phyloP scores from a whole-genome alignment of 2,888 invertebrate species.

The Sylvicola cinctus region DNA sequence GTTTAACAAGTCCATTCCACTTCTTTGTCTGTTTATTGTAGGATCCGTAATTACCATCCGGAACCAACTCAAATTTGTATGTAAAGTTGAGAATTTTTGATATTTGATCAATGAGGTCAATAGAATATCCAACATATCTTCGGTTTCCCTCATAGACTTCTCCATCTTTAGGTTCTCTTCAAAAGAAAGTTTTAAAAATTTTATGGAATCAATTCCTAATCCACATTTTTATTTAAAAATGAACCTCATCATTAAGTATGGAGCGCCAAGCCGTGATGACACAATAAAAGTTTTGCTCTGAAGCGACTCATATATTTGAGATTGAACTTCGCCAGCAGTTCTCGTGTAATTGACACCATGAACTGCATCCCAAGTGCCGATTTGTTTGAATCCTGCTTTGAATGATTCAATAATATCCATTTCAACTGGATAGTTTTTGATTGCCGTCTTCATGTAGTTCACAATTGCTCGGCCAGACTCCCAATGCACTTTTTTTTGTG shows the following conservation, averaged over 20 bases:
- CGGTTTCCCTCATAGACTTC: conserved; percentile 46
- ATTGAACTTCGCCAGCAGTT: conserved; percentile 39
- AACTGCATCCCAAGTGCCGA: conserved; percentile 22
- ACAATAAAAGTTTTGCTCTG: conserved; percentile 47
- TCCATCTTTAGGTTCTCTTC: conserved; percentile 31
- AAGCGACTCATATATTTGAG: conserved; percentile 21
- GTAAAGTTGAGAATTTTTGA: conserved; percentile 45
- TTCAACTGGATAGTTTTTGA: conserved; percentile 28
- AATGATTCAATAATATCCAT: conserved; percentile 46
- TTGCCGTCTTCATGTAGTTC: conserved; percentile 37
- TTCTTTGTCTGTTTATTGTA: conserved; percentile 45
- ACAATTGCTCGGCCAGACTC: conserved; percentile 38
- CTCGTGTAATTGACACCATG: conserved; percentile 23
- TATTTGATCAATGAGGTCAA: conserved; percentile 73
- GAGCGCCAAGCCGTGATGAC: conserved; percentile 50
- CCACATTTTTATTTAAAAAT: conserved; percentile 10
- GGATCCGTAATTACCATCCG: conserved; percentile 49
- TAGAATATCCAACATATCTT: conserved; percentile 70
- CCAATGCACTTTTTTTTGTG: conserved; percentile 22
- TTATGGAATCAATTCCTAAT: neutral
- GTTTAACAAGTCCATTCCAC: conserved; percentile 60
- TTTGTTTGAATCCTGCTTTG: conserved; percentile 32
- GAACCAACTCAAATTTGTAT: conserved; percentile 48
- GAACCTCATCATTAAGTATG: conserved; percentile 40
- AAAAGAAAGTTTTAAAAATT: too few relatives aligned